Base-by-base conservation (phyloP, 1,140 invertebrate species). In the Nephotettix cincticeps region DNA sequence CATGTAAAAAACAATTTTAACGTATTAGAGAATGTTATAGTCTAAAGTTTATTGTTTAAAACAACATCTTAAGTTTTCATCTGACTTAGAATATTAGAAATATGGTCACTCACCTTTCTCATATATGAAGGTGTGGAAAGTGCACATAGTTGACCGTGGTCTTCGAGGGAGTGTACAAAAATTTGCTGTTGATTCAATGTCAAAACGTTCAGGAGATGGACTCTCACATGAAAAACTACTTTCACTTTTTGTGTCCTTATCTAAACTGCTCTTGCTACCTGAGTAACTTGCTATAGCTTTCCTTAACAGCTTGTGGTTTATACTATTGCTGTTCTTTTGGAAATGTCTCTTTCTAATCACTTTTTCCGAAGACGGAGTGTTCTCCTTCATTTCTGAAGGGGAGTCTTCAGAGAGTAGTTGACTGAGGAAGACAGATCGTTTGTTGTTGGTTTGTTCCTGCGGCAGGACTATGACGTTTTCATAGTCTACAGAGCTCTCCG, bases 61-160 rank as follows among this genome's bases (percentile, higher is more conserved):
- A n/a, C n/a, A n/a, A n/a, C n/a, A n/a, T n/a, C n/a, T n/a, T n/a
- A n/a, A n/a, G n/a, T n/a, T n/a, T n/a, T n/a, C n/a, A n/a, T n/a
- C n/a, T n/a, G n/a, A n/a, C n/a, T n/a, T n/a, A n/a, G n/a, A n/a
- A n/a, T n/a, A n/a, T n/a, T n/a, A n/a, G n/a, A n/a, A n/a, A n/a
- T n/a, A 17, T 40, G 13, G 21, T 54, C 13, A 63, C 30, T 19
- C 28, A 0, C 93, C 93, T 78, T 95, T 95, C 76, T 92, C 87
- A 75, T 94, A 92, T 0, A 91, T 87, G 1, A 93, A 89, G 0
- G 89, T 91, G 75, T 91, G 85, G 72, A 91, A 91, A 0, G 88
- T 88, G 29, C 88, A 89, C 11, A 88, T 81, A 0, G 86, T 84
- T 3, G 84, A 90, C 51, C 87, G 81, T 0, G 89, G 89, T 76